phyloP scores from a whole-genome alignment of 2,888 invertebrate species.

The Sussaba pulchella region DNA sequence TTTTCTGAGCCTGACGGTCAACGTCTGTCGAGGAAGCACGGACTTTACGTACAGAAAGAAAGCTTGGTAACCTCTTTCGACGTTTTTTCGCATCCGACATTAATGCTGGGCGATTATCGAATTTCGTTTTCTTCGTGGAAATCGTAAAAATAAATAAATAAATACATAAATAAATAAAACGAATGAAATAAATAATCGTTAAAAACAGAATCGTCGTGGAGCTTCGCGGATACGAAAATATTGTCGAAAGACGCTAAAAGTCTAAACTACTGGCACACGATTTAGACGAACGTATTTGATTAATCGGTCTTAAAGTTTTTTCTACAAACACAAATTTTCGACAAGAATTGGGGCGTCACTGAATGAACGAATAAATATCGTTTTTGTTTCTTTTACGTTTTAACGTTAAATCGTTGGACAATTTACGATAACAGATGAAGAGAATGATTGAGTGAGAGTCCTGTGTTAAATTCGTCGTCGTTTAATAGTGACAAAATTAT shows the following conservation, averaged over 20 bases:
- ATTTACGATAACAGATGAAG: constrained; percentile 53
- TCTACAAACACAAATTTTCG: neutral
- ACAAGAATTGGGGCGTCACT: constrained; percentile 1
- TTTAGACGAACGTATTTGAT: constrained; percentile 21
- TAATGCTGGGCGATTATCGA: neutral
- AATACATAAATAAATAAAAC: neutral
- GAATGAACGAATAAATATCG: constrained; percentile 14
- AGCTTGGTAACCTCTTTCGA: constrained; percentile 33
- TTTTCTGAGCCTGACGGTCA: constrained; percentile 34
- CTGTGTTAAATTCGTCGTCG: constrained; percentile 47
- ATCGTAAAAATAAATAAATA: constrained; percentile 36
- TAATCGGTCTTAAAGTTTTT: neutral
- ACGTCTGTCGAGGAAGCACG: constrained; percentile 59
- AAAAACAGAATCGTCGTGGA: constrained; percentile 8
- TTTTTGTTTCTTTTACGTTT: constrained; percentile 17
- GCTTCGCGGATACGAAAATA: constrained; percentile 20
- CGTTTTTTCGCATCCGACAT: constrained; percentile 32
- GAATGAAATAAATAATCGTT: neutral
- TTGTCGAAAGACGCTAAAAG: constrained; percentile 32
- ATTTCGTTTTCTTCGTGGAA: constrained; percentile 29
- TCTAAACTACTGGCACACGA: constrained; percentile 47
- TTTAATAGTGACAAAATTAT: constrained; percentile 45
- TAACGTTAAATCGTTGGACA: constrained; percentile 10
- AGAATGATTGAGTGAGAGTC: constrained; percentile 28
- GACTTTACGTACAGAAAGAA: constrained; percentile 58